Conservation (phyloP, 1,140 invertebrate species). For the Hermatobates lingyangjiaoensis region DNA sequence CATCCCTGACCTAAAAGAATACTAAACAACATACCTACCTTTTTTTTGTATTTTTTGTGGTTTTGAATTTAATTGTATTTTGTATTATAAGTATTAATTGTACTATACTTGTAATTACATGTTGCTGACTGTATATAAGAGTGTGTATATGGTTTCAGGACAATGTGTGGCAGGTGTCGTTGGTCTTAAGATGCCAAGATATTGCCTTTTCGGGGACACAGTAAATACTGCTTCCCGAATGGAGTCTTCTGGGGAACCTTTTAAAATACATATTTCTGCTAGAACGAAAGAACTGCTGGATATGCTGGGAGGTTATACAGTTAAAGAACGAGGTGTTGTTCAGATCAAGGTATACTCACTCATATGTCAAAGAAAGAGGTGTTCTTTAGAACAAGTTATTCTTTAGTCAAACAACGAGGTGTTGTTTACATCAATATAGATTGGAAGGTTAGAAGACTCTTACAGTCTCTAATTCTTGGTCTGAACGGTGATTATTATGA, state of each 20-base stretch:
- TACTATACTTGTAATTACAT: not conserved
- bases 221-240: conserved; percentile 55
- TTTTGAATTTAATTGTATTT: not conserved
- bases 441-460: too few relatives aligned
- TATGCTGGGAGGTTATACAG: conserved; percentile 43
- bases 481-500: too few relatives aligned
- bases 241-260: conserved; percentile 47
- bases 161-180: conserved; percentile 52
- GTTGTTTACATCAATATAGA: too few relatives aligned
- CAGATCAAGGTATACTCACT: conserved; percentile 48
- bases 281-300: conserved; percentile 41
- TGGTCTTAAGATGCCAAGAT: conserved; percentile 70
- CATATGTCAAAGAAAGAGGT: too few relatives aligned
- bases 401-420: too few relatives aligned
- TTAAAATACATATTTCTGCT: conserved; percentile 51
- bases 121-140: conserved; percentile 27
- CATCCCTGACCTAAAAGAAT: too few relatives aligned
- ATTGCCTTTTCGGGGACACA: conserved; percentile 82
- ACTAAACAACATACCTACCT: too few relatives aligned
- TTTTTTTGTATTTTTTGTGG: not conserved
- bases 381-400: too few relatives aligned
- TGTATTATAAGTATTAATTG: not conserved
- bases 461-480: too few relatives aligned
- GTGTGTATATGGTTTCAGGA: too few relatives aligned
- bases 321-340: conserved; percentile 44